phyloP scores from a whole-genome alignment of 2,113 vertebrate genomes.

The Thalassoma bifasciatum region DNA sequence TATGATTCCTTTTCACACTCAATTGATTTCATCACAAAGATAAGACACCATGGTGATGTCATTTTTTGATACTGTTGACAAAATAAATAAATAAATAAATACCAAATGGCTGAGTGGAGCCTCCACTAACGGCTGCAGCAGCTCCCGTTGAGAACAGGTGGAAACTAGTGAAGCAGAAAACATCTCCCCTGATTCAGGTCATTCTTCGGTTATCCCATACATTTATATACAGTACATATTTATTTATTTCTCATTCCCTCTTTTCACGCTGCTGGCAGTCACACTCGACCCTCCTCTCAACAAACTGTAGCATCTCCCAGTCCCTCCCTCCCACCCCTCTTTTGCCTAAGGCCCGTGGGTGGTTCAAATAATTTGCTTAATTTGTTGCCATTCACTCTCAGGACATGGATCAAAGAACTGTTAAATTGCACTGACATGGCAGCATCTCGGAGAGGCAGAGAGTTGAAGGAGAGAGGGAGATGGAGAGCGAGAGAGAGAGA shows the following conservation, averaged over 20 bases:
- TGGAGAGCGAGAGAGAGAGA: constrained; percentile 39
- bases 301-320: constrained; percentile 63
- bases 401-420: constrained; percentile 83
- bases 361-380: constrained; percentile 84
- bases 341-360: constrained; percentile 75
- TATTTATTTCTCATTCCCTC: constrained; percentile 30
- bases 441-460: constrained; percentile 67
- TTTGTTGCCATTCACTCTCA: constrained; percentile 84
- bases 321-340: constrained; percentile 56
- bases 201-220: constrained; percentile 35
- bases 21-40: constrained; percentile 50
- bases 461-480: constrained; percentile 41
- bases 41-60: constrained; percentile 22
- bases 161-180: constrained; percentile 35
- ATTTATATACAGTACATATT: constrained; percentile 33
- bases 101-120: constrained; percentile 8
- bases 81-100: constrained; percentile 10
- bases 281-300: constrained; percentile 65
- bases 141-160: constrained; percentile 30
- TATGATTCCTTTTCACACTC: constrained; percentile 29
- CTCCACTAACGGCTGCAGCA: constrained; percentile 13
- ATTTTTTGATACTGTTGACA: constrained; percentile 34
- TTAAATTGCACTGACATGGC: constrained; percentile 83
- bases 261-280: constrained; percentile 39
- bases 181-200: constrained; percentile 49